Base-by-base conservation (phyloP, 2,888 invertebrate genomes). In the Apeira syringaria region DNA sequence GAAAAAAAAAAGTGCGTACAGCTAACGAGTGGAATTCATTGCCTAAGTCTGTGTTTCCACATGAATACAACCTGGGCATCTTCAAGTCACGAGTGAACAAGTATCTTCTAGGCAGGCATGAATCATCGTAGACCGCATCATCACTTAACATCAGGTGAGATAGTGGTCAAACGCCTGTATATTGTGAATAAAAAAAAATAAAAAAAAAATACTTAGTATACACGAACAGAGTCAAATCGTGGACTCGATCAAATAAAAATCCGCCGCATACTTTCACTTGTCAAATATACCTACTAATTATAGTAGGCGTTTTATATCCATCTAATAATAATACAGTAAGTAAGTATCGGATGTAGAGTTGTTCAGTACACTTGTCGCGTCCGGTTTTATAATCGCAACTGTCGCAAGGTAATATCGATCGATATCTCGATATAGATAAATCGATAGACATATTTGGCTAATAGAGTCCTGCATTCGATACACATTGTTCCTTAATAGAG, bases 341-440 rank as follows among this genome's bases (percentile, higher is more conserved):
- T 22, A 26, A 20, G 17, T 45, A 35, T 47, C 48, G 47, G 53
- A 51, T 44, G 50, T 41, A 43, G 27, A 37, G 41, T 45, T 43
- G 42, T 39, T 34, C 29, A 35, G 44, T 36, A 68, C 67, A 72
- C 68, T 62, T 59, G 64, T 55, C 43, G 58, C 64, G 65, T 76
- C 75, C 74, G 74, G 68, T 50, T 56, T 26, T 29, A 45, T 46
- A 39, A 51, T 52, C 43, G 50, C 56, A 54, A 45, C 43, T 36
- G 50, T 52, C 43, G 50, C 56, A 54, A 56, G 58, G 56, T 47
- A 55, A 53, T 51, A 53, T 47, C 48, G 46, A 55, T 56, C 27
- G 33, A 42, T 46, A 47, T 45, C 49, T 51, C 27, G 47, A 41
- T 47, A 47, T 36, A 41, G 42, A 44, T 32, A 37, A 41, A 45